Percentiles rank a stretch among this genome's conserved stretches.
These are phyloP conservation scores for Camponotus vicinus DNA, from an alignment of 1,140 invertebrate genomes.

Conservation along the genomic window DNA sequence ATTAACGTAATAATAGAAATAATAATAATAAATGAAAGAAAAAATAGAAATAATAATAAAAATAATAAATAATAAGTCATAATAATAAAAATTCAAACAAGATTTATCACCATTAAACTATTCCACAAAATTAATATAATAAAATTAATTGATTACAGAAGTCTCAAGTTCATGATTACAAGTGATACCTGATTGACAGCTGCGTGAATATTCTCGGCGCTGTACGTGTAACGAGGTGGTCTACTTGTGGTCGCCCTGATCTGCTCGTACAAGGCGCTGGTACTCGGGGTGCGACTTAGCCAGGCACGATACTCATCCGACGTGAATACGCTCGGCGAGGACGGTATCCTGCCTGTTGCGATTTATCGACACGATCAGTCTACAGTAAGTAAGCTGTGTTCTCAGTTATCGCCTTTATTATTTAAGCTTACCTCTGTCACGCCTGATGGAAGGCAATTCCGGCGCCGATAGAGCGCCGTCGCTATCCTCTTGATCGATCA, in stretches of 20 bases:
- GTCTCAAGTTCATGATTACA: background rate
- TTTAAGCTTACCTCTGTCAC: slow-evolving; percentile 87
- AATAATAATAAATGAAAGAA: too few relatives aligned
- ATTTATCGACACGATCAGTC: slow-evolving; percentile 9
- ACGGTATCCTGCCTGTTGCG: slow-evolving; percentile 87
- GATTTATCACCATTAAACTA: background rate
- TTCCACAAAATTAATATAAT: background rate
- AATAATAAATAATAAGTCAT: too few relatives aligned
- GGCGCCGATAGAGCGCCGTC: slow-evolving; percentile 94
- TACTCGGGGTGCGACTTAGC: slow-evolving; percentile 95
- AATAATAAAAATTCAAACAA: background rate
- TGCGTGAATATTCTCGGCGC: slow-evolving; percentile 95
- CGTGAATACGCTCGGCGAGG: slow-evolving; percentile 93
- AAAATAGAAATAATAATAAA: too few relatives aligned
- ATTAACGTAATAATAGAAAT: background rate
- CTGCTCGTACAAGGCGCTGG: slow-evolving; percentile 96
- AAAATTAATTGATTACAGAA: background rate
- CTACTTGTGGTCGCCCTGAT: slow-evolving; percentile 91
- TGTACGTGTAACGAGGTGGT: slow-evolving; percentile 93
- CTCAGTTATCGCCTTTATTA: background rate
- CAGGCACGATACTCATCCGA: slow-evolving; percentile 96
- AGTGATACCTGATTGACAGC: slow-evolving; percentile 90
- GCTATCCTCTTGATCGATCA: slow-evolving; percentile 91
- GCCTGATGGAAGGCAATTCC: slow-evolving; percentile 90
- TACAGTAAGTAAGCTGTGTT: background rate